Base-by-base conservation (phyloP, 2,888 invertebrate species). In the Eremobia ochroleuca region DNA sequence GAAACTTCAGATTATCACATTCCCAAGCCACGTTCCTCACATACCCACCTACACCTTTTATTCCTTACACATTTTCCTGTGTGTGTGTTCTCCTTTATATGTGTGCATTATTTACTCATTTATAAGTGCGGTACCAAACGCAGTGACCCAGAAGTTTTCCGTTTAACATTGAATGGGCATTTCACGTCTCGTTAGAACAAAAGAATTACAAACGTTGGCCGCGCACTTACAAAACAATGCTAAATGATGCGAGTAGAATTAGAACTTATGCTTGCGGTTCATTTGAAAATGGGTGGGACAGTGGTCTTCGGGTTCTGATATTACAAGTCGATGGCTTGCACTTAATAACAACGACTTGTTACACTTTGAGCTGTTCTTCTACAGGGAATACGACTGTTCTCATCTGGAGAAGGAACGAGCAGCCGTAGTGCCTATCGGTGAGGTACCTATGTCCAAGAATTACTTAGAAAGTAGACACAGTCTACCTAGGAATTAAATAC, bases 101-200 rank as follows among this genome's bases (percentile, higher is more conserved):
- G 74, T 83, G 52, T 75, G 84, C 21, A 28, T 71, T 76, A 73
- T 84, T 84, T 81, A 75, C 78, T 73, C 74, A 85, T 78, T 78
- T 81, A 69, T 84, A 71, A 84, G 73, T 85, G 68, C 72, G 81
- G 72, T 82, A 84, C 76, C 67, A 76, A 78, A 87, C 87, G 82
- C 89, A 86, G 83, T 92, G 93, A 93, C 94, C 94, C 89, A 94
- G 88, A 93, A 93, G 84, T 88, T 83, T 85, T 73, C 78, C 87
- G 90, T 90, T 95, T 94, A 92, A 90, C 95, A 95, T 94, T 93
- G 93, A 95, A 95, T 94, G 93, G 93, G 90, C 91, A 92, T 93
- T 94, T 93, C 90, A 90, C 87, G 90, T 90, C 89, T 91, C 82
- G 89, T 92, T 92, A 92, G 90, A 92, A 94, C 94, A 94, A 94